Conservation (phyloP, 2,113 vertebrate species). For the Poecile atricapillus region DNA sequence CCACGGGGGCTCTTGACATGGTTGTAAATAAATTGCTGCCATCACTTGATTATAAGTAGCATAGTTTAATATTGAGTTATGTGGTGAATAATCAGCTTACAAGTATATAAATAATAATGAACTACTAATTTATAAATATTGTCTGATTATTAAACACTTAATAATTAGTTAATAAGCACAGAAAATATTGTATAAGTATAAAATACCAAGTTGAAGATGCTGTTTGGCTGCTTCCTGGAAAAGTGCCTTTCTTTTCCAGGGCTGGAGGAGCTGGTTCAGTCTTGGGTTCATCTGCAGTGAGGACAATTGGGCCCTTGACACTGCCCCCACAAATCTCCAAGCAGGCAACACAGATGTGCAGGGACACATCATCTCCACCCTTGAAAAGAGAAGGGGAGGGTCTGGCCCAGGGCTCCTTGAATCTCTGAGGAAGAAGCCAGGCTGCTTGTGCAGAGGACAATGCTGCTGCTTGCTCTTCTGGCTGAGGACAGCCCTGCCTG, state of each 20-base stretch:
- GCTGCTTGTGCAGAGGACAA: background rate
- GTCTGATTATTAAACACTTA: background rate
- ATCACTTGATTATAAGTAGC: background rate
- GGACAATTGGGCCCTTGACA: rapidly evolving
- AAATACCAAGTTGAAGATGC: background rate
- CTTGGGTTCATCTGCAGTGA: background rate
- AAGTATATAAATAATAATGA: background rate
- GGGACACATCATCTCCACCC: background rate
- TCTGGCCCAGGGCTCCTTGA: background rate
- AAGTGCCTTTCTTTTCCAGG: background rate
- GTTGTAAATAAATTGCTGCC: background rate
- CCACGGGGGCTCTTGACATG: background rate
- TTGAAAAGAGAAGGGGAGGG: background rate
- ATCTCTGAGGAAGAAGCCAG: background rate
- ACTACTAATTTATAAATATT: background rate
- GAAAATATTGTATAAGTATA: background rate
- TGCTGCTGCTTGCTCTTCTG: background rate
- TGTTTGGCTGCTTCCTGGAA: background rate
- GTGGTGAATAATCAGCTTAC: background rate
- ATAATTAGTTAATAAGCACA: background rate
- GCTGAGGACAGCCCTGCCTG: background rate
- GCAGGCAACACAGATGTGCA: rapidly evolving
- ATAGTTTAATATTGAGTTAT: background rate
- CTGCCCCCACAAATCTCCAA: background rate
- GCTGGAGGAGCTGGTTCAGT: background rate